These are phyloP conservation scores for Mugil cephalus DNA, from an alignment of 2,113 vertebrate genomes.

Conservation along the genomic window DNA sequence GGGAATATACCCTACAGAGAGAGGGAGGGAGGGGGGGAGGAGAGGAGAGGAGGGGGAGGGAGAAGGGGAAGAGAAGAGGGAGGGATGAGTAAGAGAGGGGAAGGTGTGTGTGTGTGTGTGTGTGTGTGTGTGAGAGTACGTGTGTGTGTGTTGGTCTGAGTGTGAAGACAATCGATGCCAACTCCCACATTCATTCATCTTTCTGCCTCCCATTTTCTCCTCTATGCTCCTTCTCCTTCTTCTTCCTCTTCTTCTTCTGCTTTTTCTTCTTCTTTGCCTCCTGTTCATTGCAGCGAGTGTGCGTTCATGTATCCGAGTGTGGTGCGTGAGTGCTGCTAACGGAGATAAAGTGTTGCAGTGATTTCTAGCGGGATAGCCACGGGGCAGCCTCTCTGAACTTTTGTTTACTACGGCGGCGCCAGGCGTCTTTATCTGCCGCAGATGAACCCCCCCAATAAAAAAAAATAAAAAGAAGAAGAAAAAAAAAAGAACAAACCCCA, in stretches of 20 bases:
- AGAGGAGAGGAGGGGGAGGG: slow-evolving; percentile 38
- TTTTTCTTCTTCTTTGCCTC: slow-evolving; percentile 31
- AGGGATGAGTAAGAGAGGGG: slow-evolving; percentile 54
- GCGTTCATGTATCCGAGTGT: slow-evolving; percentile 18
- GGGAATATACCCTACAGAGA: slow-evolving; percentile 81
- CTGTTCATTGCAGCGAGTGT: slow-evolving; percentile 16
- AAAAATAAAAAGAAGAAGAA: slow-evolving; percentile 30
- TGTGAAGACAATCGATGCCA: slow-evolving; percentile 65
- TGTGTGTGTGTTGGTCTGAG: slow-evolving; percentile 40
- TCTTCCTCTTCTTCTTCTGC: slow-evolving; percentile 29
- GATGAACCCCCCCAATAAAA: slow-evolving; percentile 13
- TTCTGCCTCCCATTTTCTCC: slow-evolving; percentile 42
- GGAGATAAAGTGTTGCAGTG: slow-evolving; percentile 74
- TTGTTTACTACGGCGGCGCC: slow-evolving; percentile 47
- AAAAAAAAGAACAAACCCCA: slow-evolving; percentile 29
- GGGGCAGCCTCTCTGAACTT: slow-evolving; percentile 64
- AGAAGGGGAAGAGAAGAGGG: slow-evolving; percentile 34
- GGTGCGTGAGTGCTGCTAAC: slow-evolving; percentile 40
- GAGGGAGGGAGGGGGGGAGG: slow-evolving; percentile 40
- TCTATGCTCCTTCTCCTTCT: slow-evolving; percentile 18
- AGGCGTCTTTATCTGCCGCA: slow-evolving; percentile 50
- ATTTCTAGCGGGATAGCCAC: slow-evolving; percentile 66
- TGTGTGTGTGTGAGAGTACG: slow-evolving; percentile 7
- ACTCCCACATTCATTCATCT: slow-evolving; percentile 75
- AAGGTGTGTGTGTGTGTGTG: slow-evolving; percentile 30